Evolutionary conservation across 1,140 invertebrate species (phyloP).

Genomic region (Ladona fulva): DNA sequence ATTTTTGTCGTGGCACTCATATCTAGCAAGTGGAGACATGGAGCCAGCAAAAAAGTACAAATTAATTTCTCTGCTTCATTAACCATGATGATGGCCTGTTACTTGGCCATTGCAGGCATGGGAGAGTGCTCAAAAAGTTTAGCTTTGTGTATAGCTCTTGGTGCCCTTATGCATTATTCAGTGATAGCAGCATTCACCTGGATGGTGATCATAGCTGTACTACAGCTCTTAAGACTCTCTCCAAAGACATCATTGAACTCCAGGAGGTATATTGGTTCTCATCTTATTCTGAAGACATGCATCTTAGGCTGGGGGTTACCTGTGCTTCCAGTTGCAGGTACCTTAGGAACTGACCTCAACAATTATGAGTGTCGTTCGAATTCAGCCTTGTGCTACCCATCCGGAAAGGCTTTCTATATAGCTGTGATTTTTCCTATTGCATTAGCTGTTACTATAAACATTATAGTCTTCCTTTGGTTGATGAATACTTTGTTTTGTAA

Average conservation of each 20-base stretch:
- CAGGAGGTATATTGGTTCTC: constrained; percentile 26
- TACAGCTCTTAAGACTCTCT: constrained; percentile 53
- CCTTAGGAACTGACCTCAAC: constrained; percentile 37
- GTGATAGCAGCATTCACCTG: constrained; percentile 52
- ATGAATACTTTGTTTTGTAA: constrained; percentile 39
- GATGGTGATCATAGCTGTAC: constrained; percentile 53
- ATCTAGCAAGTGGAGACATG: constrained; percentile 48
- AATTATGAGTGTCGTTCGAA: constrained; percentile 38
- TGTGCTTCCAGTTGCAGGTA: constrained; percentile 38
- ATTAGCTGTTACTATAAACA: constrained; percentile 43
- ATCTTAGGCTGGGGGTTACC: constrained; percentile 45
- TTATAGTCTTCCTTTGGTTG: constrained; percentile 45
- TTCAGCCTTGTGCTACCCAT: constrained; percentile 18
- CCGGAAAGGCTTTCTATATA: constrained; percentile 41
- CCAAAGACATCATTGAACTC: background rate
- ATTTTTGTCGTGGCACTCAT: constrained; percentile 47
- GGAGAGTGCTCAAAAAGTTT: constrained; percentile 19
- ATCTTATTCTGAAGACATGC: constrained; percentile 36
- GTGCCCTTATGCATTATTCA: constrained; percentile 48
- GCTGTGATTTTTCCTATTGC: constrained; percentile 45
- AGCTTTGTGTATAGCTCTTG: constrained; percentile 38
- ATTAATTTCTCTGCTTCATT: constrained; percentile 47
- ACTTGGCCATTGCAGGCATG: constrained; percentile 41
- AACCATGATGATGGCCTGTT: constrained; percentile 46
- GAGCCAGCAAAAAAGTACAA: constrained; percentile 51